Evolutionary conservation across 2,888 invertebrate species (phyloP), one percentile per base, ranked within the genome.

Genomic region (Timema cristinae): DNA sequence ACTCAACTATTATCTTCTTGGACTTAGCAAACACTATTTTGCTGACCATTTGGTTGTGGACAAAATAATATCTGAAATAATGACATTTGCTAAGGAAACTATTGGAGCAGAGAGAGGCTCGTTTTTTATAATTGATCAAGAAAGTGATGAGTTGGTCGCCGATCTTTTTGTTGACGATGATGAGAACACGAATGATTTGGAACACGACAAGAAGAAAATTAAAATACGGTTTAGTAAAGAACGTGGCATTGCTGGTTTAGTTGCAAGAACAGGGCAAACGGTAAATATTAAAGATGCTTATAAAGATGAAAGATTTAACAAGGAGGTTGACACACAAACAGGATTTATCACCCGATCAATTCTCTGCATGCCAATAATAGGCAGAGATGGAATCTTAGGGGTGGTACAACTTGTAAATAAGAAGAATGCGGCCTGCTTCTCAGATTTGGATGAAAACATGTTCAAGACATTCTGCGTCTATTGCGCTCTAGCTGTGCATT

Each of bases 131-230:
- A 83, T 89, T 52, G 85, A 87, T 76, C 82, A 82, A 73, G 82
- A 83, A 0, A 81, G 82, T 0, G 83, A 83, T 0, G 81, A 83
- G 59, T 72, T 86, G 10, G 79, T 81, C 9, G 87, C 87, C 0
- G 87, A 88, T 78, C 84, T 87, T 80, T 88, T 86, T 84, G 88
- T 88, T 73, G 87, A 89, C 77, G 86, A 87, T 1, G 85, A 84
- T 81, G 77, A 79, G 0, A 83, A 83, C 75, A 81, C 79, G 68
- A 79, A 81, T 8, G 80, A 80, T 6, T 84, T 86, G 80, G 84
- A 85, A 0, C 83, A 81, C 75, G 86, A 32, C 32, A 32, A 4
- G 32, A 32, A 87, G 77, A 85, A 85, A 77, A 78, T 82, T 8
- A 86, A 86, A 80, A 81, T 87, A 54, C 77, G 85, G 74, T 79